A percentile compares a stretch with the other conserved stretches of the same genome.
Conservation (phyloP, 2,888 invertebrate species). For the Diaphora mendica region DNA sequence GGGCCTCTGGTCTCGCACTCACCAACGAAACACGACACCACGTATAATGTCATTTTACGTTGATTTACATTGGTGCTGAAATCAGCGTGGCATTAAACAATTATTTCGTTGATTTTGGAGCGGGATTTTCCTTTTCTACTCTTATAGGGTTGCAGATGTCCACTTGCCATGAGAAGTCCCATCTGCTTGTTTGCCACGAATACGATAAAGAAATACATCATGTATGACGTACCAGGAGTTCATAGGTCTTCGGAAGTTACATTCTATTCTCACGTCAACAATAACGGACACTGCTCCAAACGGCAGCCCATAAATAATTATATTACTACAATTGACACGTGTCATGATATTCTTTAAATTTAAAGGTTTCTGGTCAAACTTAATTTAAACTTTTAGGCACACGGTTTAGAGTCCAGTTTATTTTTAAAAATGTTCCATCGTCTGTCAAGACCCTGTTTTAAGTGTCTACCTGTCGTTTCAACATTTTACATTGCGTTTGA, state of each 20-base stretch:
- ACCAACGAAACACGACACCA: too few species aligned
- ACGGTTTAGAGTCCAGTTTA: constrained; percentile 43
- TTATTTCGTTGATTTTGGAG: too few species aligned
- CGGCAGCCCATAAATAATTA: constrained; percentile 76
- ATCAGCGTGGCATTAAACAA: too few species aligned
- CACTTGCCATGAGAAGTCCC: not conserved
- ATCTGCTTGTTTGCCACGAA: not conserved
- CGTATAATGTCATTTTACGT: too few species aligned
- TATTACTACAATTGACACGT: constrained; percentile 79
- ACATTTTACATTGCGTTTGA: constrained; percentile 71
- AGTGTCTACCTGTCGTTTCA: constrained; percentile 73
- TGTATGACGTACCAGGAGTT: constrained; percentile 27
- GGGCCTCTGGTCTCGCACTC: too few species aligned
- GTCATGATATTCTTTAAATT: constrained; percentile 70
- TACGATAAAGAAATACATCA: not conserved
- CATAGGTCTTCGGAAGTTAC: constrained; percentile 40
- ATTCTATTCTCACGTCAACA: constrained; percentile 70
- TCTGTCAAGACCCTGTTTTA: constrained; percentile 49
- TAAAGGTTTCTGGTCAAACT: constrained; percentile 41
- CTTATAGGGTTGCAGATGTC: too few species aligned
- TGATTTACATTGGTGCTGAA: too few species aligned
- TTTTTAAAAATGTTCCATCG: not conserved
- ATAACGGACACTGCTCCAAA: constrained; percentile 53
- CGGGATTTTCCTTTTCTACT: too few species aligned
- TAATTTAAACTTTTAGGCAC: constrained; percentile 42